Conservation (phyloP, 2,888 invertebrate species). For the Drosophila pseudotalamancana region DNA sequence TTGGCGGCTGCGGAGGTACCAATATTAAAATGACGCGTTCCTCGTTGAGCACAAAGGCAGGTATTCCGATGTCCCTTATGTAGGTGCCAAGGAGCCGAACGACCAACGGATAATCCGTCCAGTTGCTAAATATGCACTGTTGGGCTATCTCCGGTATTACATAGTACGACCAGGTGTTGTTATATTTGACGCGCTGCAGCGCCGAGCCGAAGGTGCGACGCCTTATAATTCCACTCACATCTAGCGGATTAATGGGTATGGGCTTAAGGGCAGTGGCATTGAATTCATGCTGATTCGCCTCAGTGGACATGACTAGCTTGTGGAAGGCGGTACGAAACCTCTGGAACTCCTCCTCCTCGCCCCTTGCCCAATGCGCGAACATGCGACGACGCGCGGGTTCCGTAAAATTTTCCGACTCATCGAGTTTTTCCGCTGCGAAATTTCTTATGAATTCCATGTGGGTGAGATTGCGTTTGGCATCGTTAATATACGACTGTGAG, state of each 20-base stretch:
- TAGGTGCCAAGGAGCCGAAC: slow-evolving; percentile 81
- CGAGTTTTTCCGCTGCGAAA: slow-evolving; percentile 62
- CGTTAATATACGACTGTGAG: slow-evolving; percentile 67
- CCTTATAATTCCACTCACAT: slow-evolving; percentile 65
- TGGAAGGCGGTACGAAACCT: slow-evolving; percentile 77
- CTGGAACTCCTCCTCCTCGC: slow-evolving; percentile 79
- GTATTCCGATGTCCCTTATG: slow-evolving; percentile 81
- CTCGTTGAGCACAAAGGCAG: slow-evolving; percentile 78
- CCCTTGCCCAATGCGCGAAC: slow-evolving; percentile 83
- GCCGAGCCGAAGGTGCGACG: slow-evolving; percentile 74
- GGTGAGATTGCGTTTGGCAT: slow-evolving; percentile 77
- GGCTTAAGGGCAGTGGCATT: slow-evolving; percentile 70
- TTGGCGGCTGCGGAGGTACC: slow-evolving; percentile 82
- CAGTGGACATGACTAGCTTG: slow-evolving; percentile 69
- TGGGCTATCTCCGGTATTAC: slow-evolving; percentile 82
- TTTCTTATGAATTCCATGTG: slow-evolving; percentile 74
- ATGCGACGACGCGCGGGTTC: slow-evolving; percentile 79
- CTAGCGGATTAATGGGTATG: slow-evolving; percentile 77
- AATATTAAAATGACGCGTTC: slow-evolving; percentile 79
- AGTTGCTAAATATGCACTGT: slow-evolving; percentile 80
- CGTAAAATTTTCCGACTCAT: slow-evolving; percentile 67
- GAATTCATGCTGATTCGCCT: slow-evolving; percentile 63
- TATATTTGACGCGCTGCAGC: slow-evolving; percentile 74
- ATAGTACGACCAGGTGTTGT: slow-evolving; percentile 80
- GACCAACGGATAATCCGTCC: slow-evolving; percentile 80